Evolutionary conservation across 2,797 vertebrate species (phyloP), one percentile per base, ranked within the genome.

Genomic region (Characodon lateralis): DNA sequence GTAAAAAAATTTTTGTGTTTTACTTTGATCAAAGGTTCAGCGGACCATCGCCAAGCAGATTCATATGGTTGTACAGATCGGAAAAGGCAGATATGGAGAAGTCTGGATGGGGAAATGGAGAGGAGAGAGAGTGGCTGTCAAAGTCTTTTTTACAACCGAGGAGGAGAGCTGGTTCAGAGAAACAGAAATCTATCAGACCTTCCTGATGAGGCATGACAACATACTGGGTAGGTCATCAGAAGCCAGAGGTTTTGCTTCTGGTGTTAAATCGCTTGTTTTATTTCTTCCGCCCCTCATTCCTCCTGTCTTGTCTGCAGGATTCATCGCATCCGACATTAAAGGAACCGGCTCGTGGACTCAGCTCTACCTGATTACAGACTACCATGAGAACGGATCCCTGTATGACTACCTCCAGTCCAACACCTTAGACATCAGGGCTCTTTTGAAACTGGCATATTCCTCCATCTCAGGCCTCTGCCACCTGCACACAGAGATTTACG

Each of bases 21-120:
- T 41, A 0, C 9, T 39, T 39, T 75, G 46, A 84, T 55, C 0
- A 55, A 87, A 99, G 98, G 98, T 99, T 68, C 98, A 99, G 92
- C 96, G 98, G 81, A 99, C 98, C 50, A 99, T 99, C 0, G 98
- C 98, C 58, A 99, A 98, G 89, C 98, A 99, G 94, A 99, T 99
- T 93, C 98, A 99, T 86, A 99, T 99, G 98, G 96, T 99, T 79
- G 98, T 97, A 87, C 98, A 99, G 96, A 98, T 99, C 72, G 98
- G 98, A 3, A 99, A 99, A 94, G 98, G 98, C 22, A 96, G 98
- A 69, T 99, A 99, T 1, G 98, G 98, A 70, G 98, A 99, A 88
- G 98, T 99, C 59, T 99, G 98, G 98, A 99, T 99, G 98, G 98
- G 98, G 79, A 97, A 94, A 88, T 99, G 98, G 98, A 96, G 97